Conservation (phyloP, 2,113 vertebrate species). For the Clarias macrocephalus region DNA sequence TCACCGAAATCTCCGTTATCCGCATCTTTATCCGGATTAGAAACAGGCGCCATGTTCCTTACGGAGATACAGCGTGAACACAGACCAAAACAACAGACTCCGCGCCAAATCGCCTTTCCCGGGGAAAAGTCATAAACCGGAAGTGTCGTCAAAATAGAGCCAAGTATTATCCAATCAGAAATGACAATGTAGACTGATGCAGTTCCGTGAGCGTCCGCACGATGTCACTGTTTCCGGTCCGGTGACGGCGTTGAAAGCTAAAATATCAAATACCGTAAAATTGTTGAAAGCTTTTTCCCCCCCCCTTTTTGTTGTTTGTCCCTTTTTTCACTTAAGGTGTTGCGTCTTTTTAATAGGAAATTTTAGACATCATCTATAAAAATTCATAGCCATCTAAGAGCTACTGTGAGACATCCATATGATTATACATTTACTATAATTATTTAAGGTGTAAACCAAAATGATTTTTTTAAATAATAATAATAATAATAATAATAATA, state of each 20-base stretch:
- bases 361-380: not conserved
- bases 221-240: not conserved
- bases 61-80: not conserved
- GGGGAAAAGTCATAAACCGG: conserved; percentile 70
- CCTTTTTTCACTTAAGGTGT: not conserved
- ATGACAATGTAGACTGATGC: not conserved
- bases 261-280: not conserved
- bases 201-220: not conserved
- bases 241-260: not conserved
- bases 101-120: conserved; percentile 76
- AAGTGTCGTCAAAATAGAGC: conserved; percentile 57
- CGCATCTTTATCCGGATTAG: conserved; percentile 69
- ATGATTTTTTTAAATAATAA: too few species aligned
- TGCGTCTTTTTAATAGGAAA: not conserved
- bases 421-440: too few species aligned
- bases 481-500: too few species aligned
- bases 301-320: not conserved
- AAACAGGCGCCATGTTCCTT: conserved; percentile 69
- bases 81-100: conserved; percentile 60
- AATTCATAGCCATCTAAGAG: too few species aligned
- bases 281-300: not conserved
- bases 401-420: too few species aligned
- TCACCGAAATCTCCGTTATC: conserved; percentile 65
- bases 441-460: not conserved
- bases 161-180: conserved; percentile 4